phyloP scores from a whole-genome alignment of 1,140 invertebrate species.

The Stegodyphus dumicola region DNA sequence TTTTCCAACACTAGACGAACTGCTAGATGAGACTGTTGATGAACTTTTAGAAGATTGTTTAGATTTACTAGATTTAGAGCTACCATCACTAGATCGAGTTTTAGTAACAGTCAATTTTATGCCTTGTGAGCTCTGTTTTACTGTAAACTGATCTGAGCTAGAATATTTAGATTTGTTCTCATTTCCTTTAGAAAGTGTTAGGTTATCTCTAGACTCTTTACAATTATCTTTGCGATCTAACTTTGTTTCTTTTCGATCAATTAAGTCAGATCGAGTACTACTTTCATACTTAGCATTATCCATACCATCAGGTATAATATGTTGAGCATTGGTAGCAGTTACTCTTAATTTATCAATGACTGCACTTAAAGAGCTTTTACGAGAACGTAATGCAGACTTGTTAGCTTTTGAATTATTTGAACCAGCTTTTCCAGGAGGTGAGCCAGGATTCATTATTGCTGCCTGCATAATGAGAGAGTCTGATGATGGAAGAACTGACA shows the following conservation, averaged over 20 bases:
- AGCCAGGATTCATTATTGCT: conserved; percentile 31
- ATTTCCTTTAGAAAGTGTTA: conserved; percentile 46
- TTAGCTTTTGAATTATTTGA: conserved; percentile 56
- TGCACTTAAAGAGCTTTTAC: conserved; percentile 83
- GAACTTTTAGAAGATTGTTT: conserved; percentile 54
- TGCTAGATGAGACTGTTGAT: conserved; percentile 43
- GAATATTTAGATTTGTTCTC: conserved; percentile 62
- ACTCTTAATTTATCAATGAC: conserved; percentile 82
- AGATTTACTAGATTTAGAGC: conserved; percentile 54
- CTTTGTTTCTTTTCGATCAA: conserved; percentile 57
- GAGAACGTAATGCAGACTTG: conserved; percentile 68
- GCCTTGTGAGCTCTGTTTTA: conserved; percentile 61
- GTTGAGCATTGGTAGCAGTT: conserved; percentile 57
- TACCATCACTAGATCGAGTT: conserved; percentile 59
- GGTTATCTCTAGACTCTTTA: conserved; percentile 44
- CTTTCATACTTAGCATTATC: conserved; percentile 49
- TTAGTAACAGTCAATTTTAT: conserved; percentile 64
- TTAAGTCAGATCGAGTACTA: conserved; percentile 19
- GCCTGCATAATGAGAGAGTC: conserved; percentile 26
- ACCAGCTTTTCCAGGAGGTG: conserved; percentile 31
- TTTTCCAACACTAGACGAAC: conserved; percentile 33
- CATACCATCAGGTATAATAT: conserved; percentile 26
- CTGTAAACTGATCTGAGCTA: conserved; percentile 64
- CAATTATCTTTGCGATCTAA: conserved; percentile 52
- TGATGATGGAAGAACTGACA: conserved; percentile 26